These are phyloP conservation scores for Micromesistius poutassou DNA, from an alignment of 2,797 vertebrate species.

Conservation along the genomic window DNA sequence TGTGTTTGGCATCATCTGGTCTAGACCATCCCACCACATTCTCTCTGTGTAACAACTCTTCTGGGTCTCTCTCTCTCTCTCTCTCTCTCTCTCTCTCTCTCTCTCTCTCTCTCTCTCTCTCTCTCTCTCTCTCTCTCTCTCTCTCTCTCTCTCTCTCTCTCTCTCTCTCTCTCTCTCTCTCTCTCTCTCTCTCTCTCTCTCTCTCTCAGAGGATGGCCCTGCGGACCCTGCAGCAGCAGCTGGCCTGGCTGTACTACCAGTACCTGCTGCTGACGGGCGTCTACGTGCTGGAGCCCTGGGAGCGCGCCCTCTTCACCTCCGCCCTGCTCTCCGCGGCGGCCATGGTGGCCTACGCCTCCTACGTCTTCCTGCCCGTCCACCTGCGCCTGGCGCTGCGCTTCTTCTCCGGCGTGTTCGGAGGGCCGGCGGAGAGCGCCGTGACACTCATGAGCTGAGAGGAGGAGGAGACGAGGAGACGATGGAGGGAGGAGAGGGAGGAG, in stretches of 20 bases:
- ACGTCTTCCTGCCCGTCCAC: slow-evolving; percentile 93
- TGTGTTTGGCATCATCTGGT: neutral
- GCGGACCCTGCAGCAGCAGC: slow-evolving; percentile 82
- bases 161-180: neutral
- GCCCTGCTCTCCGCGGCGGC: slow-evolving; percentile 83
- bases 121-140: neutral
- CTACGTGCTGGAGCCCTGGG: slow-evolving; percentile 96
- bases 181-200: neutral
- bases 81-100: too few species aligned
- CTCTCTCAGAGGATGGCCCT: slow-evolving; percentile 77
- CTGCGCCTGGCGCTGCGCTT: slow-evolving; percentile 87
- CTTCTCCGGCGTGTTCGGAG: slow-evolving; percentile 85
- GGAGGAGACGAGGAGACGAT: neutral
- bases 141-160: neutral
- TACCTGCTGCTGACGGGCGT: slow-evolving; percentile 94
- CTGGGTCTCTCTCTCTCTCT: too few species aligned
- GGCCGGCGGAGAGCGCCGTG: slow-evolving; percentile 73
- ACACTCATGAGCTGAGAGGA: slow-evolving; percentile 74
- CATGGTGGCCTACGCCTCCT: slow-evolving; percentile 94
- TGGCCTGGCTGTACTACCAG: slow-evolving; percentile 97
- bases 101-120: too few species aligned
- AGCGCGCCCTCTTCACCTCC: slow-evolving; percentile 91
- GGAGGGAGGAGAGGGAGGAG: neutral
- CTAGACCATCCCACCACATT: neutral
- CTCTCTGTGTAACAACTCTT: neutral